Percentiles rank a stretch among this genome's conserved stretches.
These are phyloP conservation scores for Musca vetustissima DNA, from an alignment of 1,140 invertebrate species.

Conservation along the genomic window DNA sequence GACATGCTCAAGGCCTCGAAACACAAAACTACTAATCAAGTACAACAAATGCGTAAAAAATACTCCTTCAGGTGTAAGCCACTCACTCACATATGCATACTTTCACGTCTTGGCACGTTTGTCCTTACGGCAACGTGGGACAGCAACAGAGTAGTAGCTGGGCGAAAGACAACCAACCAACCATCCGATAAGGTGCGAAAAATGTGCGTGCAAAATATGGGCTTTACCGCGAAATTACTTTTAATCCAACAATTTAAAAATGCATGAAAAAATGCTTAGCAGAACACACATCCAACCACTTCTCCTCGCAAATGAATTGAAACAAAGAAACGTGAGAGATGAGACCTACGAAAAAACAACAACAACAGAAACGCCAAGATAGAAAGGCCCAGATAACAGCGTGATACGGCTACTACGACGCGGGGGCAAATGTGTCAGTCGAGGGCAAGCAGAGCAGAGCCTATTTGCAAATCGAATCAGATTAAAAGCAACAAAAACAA, in stretches of 20 bases:
- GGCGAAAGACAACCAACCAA: too few relatives aligned
- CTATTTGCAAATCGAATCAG: constrained; percentile 19
- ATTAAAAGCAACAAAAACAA: not conserved
- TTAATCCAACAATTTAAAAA: constrained; percentile 34
- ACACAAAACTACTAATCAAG: too few relatives aligned
- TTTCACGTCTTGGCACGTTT: too few relatives aligned
- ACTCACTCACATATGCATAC: too few relatives aligned
- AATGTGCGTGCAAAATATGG: constrained; percentile 51
- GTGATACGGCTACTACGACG: not conserved
- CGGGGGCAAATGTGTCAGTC: constrained; percentile 4
- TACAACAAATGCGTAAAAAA: too few relatives aligned
- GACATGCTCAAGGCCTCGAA: too few relatives aligned
- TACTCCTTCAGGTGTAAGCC: too few relatives aligned
- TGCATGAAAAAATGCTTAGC: not conserved
- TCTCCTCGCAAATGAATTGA: not conserved
- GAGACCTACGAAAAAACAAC: not conserved
- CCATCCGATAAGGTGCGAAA: constrained; percentile 9
- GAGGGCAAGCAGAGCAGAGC: constrained; percentile 8
- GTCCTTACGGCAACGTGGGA: too few relatives aligned
- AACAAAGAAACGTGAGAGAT: too few relatives aligned
- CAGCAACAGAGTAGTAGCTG: too few relatives aligned
- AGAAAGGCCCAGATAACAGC: not conserved
- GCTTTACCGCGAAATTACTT: constrained; percentile 53
- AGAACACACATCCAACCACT: not conserved
- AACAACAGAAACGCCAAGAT: constrained; percentile 2